Evolutionary conservation across 2,888 invertebrate genomes (phyloP), one percentile per base, ranked within the genome.

Genomic region (Melieria omissa): DNA sequence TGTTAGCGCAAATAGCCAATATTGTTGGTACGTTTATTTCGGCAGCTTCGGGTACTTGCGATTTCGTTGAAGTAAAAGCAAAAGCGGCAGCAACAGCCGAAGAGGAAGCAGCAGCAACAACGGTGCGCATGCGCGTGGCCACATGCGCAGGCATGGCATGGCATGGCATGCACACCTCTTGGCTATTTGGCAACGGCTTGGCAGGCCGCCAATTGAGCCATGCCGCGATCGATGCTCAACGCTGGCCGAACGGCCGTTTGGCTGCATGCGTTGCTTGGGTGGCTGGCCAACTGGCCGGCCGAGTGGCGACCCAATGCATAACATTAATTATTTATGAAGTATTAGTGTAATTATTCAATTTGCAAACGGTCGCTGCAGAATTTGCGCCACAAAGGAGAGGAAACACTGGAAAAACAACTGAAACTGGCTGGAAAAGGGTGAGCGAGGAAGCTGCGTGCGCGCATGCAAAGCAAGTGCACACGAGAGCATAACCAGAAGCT

Each of bases 291-390:
- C 29, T 29, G 29, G 29, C 29, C 29, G 29, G 29, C 29, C 29
- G 29, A 1, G 29, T 29, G 29, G 29, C 72, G 57, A 61, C 68
- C 70, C 49, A 55, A 76, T 78, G 77, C 77, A 78, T 78, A 80
- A 78, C 79, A 81, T 81, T 80, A 80, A 81, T 81, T 80, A 81
- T 80, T 80, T 80, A 80, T 81, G 80, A 81, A 81, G 80, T 80
- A 79, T 80, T 81, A 80, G 78, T 78, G 78, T 81, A 80, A 81
- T 80, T 81, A 81, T 80, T 81, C 81, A 81, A 81, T 81, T 81
- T 81, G 77, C 78, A 78, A 79, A 77, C 76, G 72, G 74, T 72
- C 72, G 73, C 71, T 70, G 75, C 68, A 72, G 16, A 14, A n/a
- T 14, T 58, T 58, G 41, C 10, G 12, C 16, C 10, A 16, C 10